Percentiles rank a stretch among this genome's conserved stretches.
These are phyloP conservation scores for Sebastes goodei DNA, from an alignment of 2,797 vertebrate species.

Conservation along the genomic window DNA sequence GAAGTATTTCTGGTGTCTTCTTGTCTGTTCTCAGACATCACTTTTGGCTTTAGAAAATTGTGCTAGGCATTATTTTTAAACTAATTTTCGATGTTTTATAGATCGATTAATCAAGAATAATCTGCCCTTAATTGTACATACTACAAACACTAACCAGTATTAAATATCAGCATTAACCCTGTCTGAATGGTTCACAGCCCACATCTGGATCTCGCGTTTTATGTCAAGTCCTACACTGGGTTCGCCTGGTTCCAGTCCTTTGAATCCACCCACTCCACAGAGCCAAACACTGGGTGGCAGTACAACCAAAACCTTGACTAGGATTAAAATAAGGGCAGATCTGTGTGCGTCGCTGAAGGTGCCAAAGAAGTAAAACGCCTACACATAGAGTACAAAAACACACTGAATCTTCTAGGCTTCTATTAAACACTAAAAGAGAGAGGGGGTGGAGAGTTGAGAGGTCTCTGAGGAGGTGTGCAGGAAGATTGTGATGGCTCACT, in stretches of 20 bases:
- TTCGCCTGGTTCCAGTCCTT: too few species aligned
- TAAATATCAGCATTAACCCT: background rate
- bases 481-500: background rate
- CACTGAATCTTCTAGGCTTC: background rate
- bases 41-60: background rate
- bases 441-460: background rate
- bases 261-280: background rate
- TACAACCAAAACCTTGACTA: background rate
- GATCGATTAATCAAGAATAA: background rate
- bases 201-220: background rate
- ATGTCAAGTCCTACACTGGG: background rate
- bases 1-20: constrained; percentile 27
- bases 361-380: background rate
- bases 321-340: background rate
- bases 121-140: background rate
- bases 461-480: background rate
- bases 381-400: background rate
- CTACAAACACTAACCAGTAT: background rate
- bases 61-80: background rate
- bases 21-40: constrained; percentile 19
- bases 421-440: background rate
- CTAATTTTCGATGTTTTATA: background rate
- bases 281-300: constrained; percentile 39
- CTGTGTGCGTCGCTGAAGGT: background rate
- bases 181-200: background rate